phyloP scores from a whole-genome alignment of 2,888 invertebrate genomes.

The Herminia tarsipennalis region DNA sequence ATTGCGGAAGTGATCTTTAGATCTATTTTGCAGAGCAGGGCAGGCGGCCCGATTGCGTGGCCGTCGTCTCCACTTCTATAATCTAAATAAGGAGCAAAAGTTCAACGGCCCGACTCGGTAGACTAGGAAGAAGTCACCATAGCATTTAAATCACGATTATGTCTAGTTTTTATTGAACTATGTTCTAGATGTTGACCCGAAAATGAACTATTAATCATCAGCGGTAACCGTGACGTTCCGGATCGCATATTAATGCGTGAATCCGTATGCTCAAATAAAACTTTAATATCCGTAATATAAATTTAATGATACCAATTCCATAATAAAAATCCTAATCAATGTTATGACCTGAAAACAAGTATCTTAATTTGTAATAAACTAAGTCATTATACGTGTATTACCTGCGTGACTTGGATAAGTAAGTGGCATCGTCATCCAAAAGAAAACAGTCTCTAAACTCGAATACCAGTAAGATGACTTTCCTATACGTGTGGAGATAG shows the following conservation, averaged over 20 bases:
- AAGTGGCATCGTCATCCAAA: slow-evolving; percentile 28
- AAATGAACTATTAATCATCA: slow-evolving; percentile 8
- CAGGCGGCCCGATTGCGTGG: slow-evolving; percentile 68
- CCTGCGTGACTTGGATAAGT: neutral
- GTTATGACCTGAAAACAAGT: neutral
- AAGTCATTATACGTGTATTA: neutral
- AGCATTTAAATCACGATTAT: slow-evolving; percentile 31
- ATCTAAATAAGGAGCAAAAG: slow-evolving; percentile 85
- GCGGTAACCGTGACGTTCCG: neutral
- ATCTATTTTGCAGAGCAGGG: slow-evolving; percentile 71
- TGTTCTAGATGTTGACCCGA: slow-evolving; percentile 1
- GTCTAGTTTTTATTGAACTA: slow-evolving; percentile 19
- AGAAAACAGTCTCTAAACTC: slow-evolving; percentile 66
- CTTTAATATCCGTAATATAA: neutral
- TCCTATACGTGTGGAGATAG: slow-evolving; percentile 61
- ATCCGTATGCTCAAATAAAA: neutral
- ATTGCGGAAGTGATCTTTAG: slow-evolving; percentile 76
- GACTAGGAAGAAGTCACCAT: slow-evolving; percentile 68
- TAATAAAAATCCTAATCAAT: neutral
- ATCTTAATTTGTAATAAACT: neutral
- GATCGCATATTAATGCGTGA: neutral
- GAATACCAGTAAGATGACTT: slow-evolving; percentile 60
- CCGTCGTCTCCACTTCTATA: slow-evolving; percentile 80
- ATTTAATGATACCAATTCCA: neutral
- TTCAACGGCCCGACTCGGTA: slow-evolving; percentile 76